Evolutionary conservation across 2,797 vertebrate species (phyloP).

Genomic region (Cryptoblepharus egeriae): DNA sequence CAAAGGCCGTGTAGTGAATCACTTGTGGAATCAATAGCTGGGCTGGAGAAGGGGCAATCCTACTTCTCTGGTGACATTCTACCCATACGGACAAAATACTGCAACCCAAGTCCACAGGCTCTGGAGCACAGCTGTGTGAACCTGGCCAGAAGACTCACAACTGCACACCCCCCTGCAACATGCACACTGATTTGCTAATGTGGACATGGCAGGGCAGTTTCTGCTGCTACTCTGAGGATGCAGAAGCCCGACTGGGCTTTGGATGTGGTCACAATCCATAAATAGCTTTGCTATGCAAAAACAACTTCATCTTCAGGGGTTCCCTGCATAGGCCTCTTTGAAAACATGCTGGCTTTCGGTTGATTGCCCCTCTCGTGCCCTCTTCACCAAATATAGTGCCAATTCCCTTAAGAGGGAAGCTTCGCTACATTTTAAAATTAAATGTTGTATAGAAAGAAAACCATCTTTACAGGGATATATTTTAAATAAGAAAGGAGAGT

Average conservation of each 20-base stretch:
- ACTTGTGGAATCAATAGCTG: neutral
- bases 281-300: neutral
- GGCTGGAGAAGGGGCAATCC: slow-evolving; percentile 8
- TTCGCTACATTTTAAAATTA: slow-evolving; percentile 45
- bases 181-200: too few relatives aligned
- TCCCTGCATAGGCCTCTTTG: neutral
- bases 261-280: too few relatives aligned
- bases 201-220: neutral
- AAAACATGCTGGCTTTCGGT: neutral
- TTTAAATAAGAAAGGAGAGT: neutral
- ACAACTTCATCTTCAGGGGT: neutral
- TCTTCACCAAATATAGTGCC: slow-evolving; percentile 18
- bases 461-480: neutral
- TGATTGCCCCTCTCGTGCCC: neutral
- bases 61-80: slow-evolving; percentile 12
- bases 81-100: slow-evolving; percentile 56
- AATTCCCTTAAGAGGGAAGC: slow-evolving; percentile 55
- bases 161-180: neutral
- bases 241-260: neutral
- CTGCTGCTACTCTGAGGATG: neutral
- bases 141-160: neutral
- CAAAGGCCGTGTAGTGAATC: neutral
- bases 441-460: slow-evolving; percentile 53
- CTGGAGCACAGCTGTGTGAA: neutral
- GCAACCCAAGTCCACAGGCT: neutral